phyloP scores from a whole-genome alignment of 2,888 invertebrate genomes.

The Mesorhabditis sp. region DNA sequence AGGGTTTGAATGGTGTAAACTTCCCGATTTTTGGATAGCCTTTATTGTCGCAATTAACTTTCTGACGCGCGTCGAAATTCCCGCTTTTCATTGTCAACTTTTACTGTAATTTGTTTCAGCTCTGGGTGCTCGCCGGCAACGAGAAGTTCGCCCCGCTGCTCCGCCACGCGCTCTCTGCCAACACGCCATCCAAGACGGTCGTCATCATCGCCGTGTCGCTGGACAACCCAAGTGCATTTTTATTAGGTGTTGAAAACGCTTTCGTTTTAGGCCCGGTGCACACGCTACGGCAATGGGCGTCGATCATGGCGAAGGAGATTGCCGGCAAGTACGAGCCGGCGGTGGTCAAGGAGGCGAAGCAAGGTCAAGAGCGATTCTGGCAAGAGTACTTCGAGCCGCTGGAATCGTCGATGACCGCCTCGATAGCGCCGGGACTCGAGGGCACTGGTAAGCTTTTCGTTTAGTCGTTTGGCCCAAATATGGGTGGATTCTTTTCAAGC shows the following conservation, averaged over 20 bases:
- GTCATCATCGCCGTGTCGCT: conserved; percentile 45
- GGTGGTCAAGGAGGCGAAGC: conserved; percentile 35
- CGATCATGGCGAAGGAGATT: conserved; percentile 39
- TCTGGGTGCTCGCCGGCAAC: conserved; percentile 50
- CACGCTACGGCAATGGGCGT: conserved; percentile 48
- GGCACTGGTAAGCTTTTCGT: neutral
- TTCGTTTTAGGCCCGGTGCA: conserved; percentile 29
- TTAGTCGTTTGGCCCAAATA: too few species aligned
- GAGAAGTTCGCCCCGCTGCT: conserved; percentile 42
- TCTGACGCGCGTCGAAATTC: too few species aligned
- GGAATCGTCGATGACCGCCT: conserved; percentile 39
- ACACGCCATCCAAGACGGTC: conserved; percentile 35
- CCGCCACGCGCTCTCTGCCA: conserved; percentile 39
- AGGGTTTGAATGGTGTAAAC: too few species aligned
- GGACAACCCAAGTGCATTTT: conserved; percentile 39
- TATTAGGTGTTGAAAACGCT: neutral
- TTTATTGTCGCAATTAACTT: too few species aligned
- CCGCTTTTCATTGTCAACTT: too few species aligned
- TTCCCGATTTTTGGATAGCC: too few species aligned
- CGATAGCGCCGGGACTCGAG: conserved; percentile 22
- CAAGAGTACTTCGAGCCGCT: conserved; percentile 57
- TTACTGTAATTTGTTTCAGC: conserved; percentile 3
- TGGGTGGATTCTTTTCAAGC: too few species aligned
- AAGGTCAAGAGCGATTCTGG: conserved; percentile 50
- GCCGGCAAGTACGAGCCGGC: conserved; percentile 39